A percentile compares a stretch with the other conserved stretches of the same genome.
phyloP scores from a whole-genome alignment of 2,888 invertebrate species.

The Campaea margaritaria region DNA sequence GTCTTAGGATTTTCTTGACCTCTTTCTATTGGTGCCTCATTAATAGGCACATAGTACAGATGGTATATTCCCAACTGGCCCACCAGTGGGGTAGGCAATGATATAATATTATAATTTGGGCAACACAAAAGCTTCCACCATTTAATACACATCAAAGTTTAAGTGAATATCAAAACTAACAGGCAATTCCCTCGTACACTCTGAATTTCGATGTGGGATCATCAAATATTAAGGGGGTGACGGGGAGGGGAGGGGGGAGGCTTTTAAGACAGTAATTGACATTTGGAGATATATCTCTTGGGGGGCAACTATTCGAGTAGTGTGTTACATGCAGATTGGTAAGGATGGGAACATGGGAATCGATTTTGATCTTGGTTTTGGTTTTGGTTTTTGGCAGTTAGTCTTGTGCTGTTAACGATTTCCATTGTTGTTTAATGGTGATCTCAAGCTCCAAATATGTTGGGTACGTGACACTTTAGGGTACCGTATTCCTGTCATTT shows the following conservation, averaged over 20 bases:
- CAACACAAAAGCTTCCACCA: neutral
- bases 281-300: constrained; percentile 45
- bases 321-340: constrained; percentile 23
- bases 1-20: too few species aligned
- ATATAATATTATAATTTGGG: too few species aligned
- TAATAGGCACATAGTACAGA: too few species aligned
- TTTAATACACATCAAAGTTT: constrained; percentile 7
- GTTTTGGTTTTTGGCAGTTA: neutral
- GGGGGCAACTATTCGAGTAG: constrained; percentile 34
- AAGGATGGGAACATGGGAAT: constrained; percentile 13
- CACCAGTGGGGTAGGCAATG: too few species aligned
- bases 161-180: neutral
- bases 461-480: too few species aligned
- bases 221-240: constrained; percentile 43
- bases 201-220: constrained; percentile 3
- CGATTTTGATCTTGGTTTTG: constrained; percentile 6
- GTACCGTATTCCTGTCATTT: too few species aligned
- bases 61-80: too few species aligned
- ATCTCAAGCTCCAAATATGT: too few species aligned
- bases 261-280: constrained; percentile 51
- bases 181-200: neutral
- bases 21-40: too few species aligned
- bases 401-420: too few species aligned
- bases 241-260: constrained; percentile 35
- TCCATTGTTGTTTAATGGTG: too few species aligned